Evolutionary conservation across 2,113 vertebrate genomes (phyloP).

Genomic region (Eolophus roseicapilla): DNA sequence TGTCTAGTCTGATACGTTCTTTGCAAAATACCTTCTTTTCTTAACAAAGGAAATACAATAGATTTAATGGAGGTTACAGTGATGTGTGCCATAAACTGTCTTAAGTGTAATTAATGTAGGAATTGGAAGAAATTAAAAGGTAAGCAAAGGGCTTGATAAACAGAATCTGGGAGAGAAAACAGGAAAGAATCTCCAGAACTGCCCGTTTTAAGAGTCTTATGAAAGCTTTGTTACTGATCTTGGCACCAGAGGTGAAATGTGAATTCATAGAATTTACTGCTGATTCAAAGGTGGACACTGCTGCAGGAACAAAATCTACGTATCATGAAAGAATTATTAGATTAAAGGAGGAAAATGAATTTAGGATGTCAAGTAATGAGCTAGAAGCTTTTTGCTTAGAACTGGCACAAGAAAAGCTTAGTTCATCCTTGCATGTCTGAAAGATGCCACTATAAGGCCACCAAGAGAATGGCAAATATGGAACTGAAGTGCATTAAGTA

Average conservation of each 20-base stretch:
- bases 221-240: not conserved
- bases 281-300: not conserved
- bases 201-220: not conserved
- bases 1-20: not conserved
- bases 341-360: not conserved
- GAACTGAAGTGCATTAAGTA: not conserved
- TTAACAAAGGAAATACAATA: not conserved
- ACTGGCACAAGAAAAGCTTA: fast-evolving
- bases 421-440: not conserved
- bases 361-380: not conserved
- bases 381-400: not conserved
- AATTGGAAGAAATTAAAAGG: not conserved
- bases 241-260: not conserved
- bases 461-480: not conserved
- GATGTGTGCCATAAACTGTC: not conserved
- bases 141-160: not conserved
- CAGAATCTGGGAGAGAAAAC: not conserved
- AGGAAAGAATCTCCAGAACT: not conserved
- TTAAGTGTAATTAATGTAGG: not conserved
- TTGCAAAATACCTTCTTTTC: not conserved
- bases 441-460: not conserved
- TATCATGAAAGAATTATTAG: not conserved
- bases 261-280: not conserved
- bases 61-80: not conserved
- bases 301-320: not conserved